Evolutionary conservation across 1,140 invertebrate species (phyloP), one percentile per base, ranked within the genome.

Genomic region (Pemphigus obesinymphae): DNA sequence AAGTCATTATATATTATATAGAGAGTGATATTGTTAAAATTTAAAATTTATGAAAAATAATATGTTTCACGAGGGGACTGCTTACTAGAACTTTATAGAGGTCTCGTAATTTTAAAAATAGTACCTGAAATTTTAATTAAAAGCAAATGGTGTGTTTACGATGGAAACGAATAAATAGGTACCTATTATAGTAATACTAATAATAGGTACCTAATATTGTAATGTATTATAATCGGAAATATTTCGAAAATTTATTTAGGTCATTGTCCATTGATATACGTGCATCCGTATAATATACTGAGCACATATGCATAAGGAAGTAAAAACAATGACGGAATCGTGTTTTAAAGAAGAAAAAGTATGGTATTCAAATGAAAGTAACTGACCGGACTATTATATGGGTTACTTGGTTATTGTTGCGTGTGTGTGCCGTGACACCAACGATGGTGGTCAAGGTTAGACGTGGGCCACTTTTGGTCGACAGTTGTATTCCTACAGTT

Each of bases 371-470:
- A 80, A 80, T 61, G 76, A 80, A 80, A 80, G 76, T 80, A 80
- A 80, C 76, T 58, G 53, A 80, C 53, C 50, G 76, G 53, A 48
- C 43, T 45, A 37, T 11, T 43, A 80, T 63, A 55, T 80, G 76
- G 76, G 76, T 80, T 80, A 80, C 76, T 80, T 80, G 76, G 76
- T 80, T 80, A 61, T 43, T 40, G 76, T 61, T 80, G 76, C 76
- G 76, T 61, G 40, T 43, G 55, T 37, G 76, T 63, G 76, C 63
- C 55, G 76, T 63, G 76, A 80, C 55, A 61, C 8, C 17, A 55
- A 29, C 76, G 17, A 50, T 13, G 37, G 37, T 63, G 76, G 76
- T 80, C 76, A 80, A 80, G 76, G 76, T 80, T 80, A 80, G 40
- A 23, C 37, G 76, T 80, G 55, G 55, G 76, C 76, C 76, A 80